Evolutionary conservation across 1,140 invertebrate genomes (phyloP).

Genomic region (Bactericera cockerelli): DNA sequence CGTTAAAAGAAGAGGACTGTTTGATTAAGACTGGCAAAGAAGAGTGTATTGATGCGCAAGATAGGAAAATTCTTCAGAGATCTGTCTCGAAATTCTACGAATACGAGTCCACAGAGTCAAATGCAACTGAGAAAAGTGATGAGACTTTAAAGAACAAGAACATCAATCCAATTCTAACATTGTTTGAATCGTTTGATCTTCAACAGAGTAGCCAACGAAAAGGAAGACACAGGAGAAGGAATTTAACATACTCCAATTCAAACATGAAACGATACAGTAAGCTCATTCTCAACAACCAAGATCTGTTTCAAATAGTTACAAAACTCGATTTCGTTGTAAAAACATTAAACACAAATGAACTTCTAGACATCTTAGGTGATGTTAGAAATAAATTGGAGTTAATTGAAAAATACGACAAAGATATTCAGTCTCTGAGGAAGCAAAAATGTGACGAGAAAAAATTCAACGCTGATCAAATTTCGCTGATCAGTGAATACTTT

Average conservation of each 20-base stretch:
- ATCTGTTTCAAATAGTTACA: neutral
- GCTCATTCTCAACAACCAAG: slow-evolving; percentile 2
- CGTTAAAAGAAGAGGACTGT: too few species aligned
- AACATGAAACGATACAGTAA: neutral
- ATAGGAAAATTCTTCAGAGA: too few species aligned
- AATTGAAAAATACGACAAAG: neutral
- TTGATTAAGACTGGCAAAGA: too few species aligned
- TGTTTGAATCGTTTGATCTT: neutral
- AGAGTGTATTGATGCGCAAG: too few species aligned
- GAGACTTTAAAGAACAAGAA: neutral
- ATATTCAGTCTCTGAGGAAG: neutral
- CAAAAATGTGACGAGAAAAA: neutral
- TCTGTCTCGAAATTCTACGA: too few species aligned
- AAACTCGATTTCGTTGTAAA: neutral
- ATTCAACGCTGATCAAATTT: neutral
- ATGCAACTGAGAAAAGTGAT: too few species aligned
- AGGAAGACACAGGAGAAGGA: neutral
- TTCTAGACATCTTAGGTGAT: neutral
- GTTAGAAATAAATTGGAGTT: neutral
- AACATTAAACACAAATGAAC: neutral
- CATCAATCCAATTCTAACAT: neutral
- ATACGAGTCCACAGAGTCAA: too few species aligned
- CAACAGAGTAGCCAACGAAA: neutral
- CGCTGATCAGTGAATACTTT: neutral
- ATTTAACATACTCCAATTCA: neutral